Base-by-base conservation (phyloP, 2,888 invertebrate species). In the Megalurothrips usitatus region DNA sequence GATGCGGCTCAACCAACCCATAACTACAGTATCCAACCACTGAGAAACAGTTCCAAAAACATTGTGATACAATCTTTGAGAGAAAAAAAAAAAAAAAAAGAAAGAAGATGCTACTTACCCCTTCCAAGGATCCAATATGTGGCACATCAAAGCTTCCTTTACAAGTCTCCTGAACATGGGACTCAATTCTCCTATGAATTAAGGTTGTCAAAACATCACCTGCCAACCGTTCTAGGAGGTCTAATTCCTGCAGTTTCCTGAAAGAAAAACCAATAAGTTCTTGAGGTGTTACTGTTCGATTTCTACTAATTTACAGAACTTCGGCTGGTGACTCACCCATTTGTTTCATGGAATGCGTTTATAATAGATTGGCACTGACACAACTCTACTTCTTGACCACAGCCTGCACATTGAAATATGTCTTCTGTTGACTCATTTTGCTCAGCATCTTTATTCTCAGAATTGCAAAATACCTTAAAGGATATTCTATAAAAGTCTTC, bases 21-120 rank as follows among this genome's bases (percentile, higher is more conserved):
- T 91, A 0, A 97, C 94, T 80, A 94, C 93, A 17, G 92, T 92
- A 83, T 96, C 92, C 1, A 98, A 89, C 97, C 97, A 98, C 91
- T 94, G 86, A 9, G 88, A 87, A 82, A 81, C 81, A 78, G 80
- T 68, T 49, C 82, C 81, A 79, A 80, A 17, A 78, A 79, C 43
- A 48, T 6, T 19, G 19, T 47, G 78, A 82, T 79, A 34, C 58
- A 68, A 48, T 81, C 23, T 81, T 4, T 12, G 52, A 52, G 52
- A 52, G 52, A 58, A 58, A 75, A 75, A 81, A 81, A 75, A 43
- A 79, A 17, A 79, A 28, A 19, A 79, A 47, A 47, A 12, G 14
- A 79, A 47, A 26, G 17, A 79, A 79, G 26, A 63, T 79, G 17
- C 80, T 78, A 43, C 85, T 86, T 88, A 93, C 94, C 86, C 91